Base-by-base conservation (phyloP, 2,797 vertebrate species). In the Micropoecilia bifurca region DNA sequence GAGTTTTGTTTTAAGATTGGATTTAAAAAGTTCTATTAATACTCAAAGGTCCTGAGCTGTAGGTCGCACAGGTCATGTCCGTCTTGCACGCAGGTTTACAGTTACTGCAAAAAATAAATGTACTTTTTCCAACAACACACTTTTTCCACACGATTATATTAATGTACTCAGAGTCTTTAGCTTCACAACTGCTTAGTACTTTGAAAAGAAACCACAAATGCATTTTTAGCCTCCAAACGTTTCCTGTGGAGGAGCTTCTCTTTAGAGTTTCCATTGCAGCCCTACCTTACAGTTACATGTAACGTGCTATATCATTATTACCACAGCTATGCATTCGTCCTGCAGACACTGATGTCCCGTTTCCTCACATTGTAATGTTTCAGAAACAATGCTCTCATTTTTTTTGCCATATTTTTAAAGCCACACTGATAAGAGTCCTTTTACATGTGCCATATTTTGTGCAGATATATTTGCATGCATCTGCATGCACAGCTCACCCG, bases 221-320 rank as follows among this genome's bases (percentile, higher is more conserved):
- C 50, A 45, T 14, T 22, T 69, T 75, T 74, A 30, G 69, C 75
- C 61, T 77, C n/a, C 16, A 76, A 57, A 50, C 63, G 83, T 83
- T 87, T 90, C 78, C 89, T 88, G 83, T 85, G 43, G 33, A 84
- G 73, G 50, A 73, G n/a, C 7, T 28, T 46, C n/a, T 73, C 80
- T 16, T 72, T 80, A 76, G 47, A 78, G 46, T 82, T 88, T 81
- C 78, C 78, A 81, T 55, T 84, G 59, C 8, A 75, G 7, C 6
- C 22, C 0, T 20, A 39, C 1, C 5, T 10, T 33, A 22, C 20
- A 41, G 36, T 41, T 41, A 41, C 20, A 16, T 48, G 36, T 2
- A 33, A 57, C 0, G 16, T 0, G 3, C n/a, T 71, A 73, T 77
- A 13, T 47, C 3, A 76, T 55, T 48, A 59, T 57, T 39, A 6